These are phyloP conservation scores for Caenorhabditis remanei DNA, from an alignment of 1,140 invertebrate species.

Conservation along the genomic window DNA sequence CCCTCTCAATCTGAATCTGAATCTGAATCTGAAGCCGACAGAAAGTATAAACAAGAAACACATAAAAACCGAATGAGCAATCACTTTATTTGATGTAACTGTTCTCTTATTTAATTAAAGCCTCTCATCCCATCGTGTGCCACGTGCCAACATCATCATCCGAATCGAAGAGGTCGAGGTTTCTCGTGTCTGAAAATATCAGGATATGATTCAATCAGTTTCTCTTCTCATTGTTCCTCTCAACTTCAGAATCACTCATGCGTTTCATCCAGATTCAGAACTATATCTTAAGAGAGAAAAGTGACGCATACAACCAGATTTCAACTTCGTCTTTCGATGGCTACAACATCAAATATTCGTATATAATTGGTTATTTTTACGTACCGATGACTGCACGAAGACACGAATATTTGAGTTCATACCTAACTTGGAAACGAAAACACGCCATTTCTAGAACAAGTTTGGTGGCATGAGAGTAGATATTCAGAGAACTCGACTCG, in stretches of 20 bases:
- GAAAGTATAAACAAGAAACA: not conserved
- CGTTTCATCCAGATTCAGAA: too few relatives aligned
- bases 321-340: not conserved
- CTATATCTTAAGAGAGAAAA: too few relatives aligned
- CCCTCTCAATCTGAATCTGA: too few relatives aligned
- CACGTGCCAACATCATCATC: not conserved
- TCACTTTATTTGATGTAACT: constrained; percentile 33
- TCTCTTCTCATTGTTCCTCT: too few relatives aligned
- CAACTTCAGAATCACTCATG: too few relatives aligned
- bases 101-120: not conserved
- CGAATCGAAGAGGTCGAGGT: constrained; percentile 44
- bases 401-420: constrained; percentile 13
- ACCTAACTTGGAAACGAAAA: not conserved
- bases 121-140: constrained; percentile 6
- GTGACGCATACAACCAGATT: not conserved
- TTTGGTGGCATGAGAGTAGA: too few relatives aligned
- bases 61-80: constrained; percentile 24
- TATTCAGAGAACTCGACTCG: not conserved
- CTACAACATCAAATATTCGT: constrained; percentile 23
- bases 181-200: constrained; percentile 38
- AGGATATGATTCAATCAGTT: too few relatives aligned
- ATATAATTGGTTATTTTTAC: constrained; percentile 40
- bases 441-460: not conserved
- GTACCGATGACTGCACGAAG: not conserved
- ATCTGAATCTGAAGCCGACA: too few relatives aligned